phyloP scores from a whole-genome alignment of 2,797 vertebrate genomes.

The Pagetopsis macropterus region DNA sequence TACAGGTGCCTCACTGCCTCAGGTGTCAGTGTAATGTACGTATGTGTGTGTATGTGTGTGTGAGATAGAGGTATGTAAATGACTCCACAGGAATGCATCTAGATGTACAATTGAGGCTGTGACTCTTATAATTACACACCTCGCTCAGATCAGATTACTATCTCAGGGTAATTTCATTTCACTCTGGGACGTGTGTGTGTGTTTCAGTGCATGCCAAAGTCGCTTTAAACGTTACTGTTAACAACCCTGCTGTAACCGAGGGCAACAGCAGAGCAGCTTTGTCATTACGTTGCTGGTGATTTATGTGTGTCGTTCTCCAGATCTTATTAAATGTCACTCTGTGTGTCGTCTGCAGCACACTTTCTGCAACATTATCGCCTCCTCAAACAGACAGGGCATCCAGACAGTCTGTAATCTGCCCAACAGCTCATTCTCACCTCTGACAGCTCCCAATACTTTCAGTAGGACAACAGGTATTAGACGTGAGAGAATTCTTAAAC shows the following conservation, averaged over 20 bases:
- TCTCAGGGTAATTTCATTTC: slow-evolving; percentile 49
- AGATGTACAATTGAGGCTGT: slow-evolving; percentile 45
- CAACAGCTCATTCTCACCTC: slow-evolving; percentile 34
- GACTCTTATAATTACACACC: slow-evolving; percentile 51
- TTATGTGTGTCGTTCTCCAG: slow-evolving; percentile 58
- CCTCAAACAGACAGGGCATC: slow-evolving; percentile 44
- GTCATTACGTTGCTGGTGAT: slow-evolving; percentile 55
- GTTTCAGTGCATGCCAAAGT: not conserved
- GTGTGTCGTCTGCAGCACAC: slow-evolving; percentile 33
- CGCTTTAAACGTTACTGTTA: slow-evolving; percentile 40
- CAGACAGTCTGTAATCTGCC: slow-evolving; percentile 30
- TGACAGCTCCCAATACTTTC: slow-evolving; percentile 28
- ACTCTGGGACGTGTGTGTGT: not conserved
- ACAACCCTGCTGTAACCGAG: slow-evolving; percentile 57
- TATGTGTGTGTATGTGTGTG: slow-evolving; percentile 2
- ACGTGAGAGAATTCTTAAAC: slow-evolving; percentile 21
- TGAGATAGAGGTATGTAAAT: slow-evolving; percentile 26
- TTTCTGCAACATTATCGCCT: slow-evolving; percentile 46
- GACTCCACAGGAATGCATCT: slow-evolving; percentile 51
- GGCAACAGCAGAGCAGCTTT: slow-evolving; percentile 53
- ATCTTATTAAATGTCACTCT: slow-evolving; percentile 71
- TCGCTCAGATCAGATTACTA: slow-evolving; percentile 54
- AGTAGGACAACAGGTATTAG: slow-evolving; percentile 12
- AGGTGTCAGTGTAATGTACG: slow-evolving; percentile 38
- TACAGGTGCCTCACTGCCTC: slow-evolving; percentile 45